Conservation (phyloP, 2,888 invertebrate species). For the Aphodius granarius region DNA sequence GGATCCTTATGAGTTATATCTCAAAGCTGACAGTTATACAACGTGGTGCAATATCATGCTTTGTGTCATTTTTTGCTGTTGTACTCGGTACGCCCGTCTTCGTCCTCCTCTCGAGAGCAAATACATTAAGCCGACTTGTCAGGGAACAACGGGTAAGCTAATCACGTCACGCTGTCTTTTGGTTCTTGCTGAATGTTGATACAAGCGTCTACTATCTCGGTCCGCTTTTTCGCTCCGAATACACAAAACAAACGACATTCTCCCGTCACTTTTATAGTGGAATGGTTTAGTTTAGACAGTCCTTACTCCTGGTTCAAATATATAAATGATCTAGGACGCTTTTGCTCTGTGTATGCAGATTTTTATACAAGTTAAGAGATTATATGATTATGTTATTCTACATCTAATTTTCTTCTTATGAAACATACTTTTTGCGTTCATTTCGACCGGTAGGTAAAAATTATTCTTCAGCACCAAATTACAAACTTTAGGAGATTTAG, state of each 20-base stretch:
- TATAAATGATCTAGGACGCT: too few relatives aligned
- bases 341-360: too few relatives aligned
- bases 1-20: not conserved
- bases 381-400: too few relatives aligned
- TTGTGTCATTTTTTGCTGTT: not conserved
- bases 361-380: too few relatives aligned
- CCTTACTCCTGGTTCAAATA: too few relatives aligned
- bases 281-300: too few relatives aligned
- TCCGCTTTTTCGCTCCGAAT: not conserved
- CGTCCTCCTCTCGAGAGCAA: not conserved
- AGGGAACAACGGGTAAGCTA: slow-evolving; percentile 6
- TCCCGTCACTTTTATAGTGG: not conserved
- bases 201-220: not conserved
- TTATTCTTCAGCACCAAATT: too few relatives aligned
- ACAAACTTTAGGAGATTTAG: too few relatives aligned
- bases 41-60: not conserved
- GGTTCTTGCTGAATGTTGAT: slow-evolving; percentile 1
- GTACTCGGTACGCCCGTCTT: not conserved
- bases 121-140: slow-evolving; percentile 15
- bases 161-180: not conserved
- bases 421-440: too few relatives aligned
- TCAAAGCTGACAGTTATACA: not conserved
- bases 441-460: too few relatives aligned
- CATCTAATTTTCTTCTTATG: too few relatives aligned
- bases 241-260: not conserved